Conservation (phyloP, 2,113 vertebrate species). For the Cervus canadensis region DNA sequence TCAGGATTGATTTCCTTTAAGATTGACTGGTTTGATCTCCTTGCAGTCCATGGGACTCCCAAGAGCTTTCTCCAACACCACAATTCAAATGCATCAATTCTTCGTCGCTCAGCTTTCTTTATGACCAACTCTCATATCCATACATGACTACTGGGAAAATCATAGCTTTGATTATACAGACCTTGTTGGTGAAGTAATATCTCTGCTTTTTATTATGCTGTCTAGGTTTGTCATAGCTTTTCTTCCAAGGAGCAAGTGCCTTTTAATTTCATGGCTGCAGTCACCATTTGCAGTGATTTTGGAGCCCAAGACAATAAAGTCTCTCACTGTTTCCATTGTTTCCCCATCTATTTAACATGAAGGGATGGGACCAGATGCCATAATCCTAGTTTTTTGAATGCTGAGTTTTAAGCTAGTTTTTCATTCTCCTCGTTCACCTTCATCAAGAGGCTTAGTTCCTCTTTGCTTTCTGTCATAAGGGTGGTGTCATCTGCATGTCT, state of each 20-base stretch:
- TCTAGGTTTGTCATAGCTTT: not conserved
- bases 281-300: not conserved
- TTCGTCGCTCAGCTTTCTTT: not conserved
- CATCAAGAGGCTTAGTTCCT: not conserved
- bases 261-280: not conserved
- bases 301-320: not conserved
- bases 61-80: not conserved
- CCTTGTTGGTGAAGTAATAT: not conserved
- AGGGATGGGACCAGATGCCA: not conserved
- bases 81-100: not conserved
- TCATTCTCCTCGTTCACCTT: not conserved
- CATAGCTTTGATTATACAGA: not conserved
- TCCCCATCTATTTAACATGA: not conserved
- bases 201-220: not conserved
- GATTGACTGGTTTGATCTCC: not conserved
- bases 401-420: not conserved
- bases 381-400: not conserved
- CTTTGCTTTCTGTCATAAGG: not conserved
- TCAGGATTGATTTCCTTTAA: not conserved
- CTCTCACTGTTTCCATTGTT: not conserved
- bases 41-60: not conserved
- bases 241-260: not conserved
- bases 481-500: not conserved
- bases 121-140: not conserved
- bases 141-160: not conserved